Percentiles rank a stretch among this genome's conserved stretches.
phyloP scores from a whole-genome alignment of 1,140 invertebrate species.

The Halesus radiatus region DNA sequence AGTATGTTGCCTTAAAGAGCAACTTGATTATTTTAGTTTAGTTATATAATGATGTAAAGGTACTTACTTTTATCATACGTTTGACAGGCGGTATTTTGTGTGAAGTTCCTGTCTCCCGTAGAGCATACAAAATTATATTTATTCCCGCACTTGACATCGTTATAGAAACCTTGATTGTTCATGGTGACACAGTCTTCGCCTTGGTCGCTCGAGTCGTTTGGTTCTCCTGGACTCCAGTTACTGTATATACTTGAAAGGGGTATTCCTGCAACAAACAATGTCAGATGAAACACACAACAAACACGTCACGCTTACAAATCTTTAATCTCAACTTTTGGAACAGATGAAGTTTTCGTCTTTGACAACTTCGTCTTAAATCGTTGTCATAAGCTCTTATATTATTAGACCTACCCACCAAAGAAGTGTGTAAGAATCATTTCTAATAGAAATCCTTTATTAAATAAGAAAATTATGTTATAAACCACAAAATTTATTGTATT shows the following conservation, averaged over 20 bases:
- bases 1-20: too few relatives aligned
- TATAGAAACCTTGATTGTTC: neutral
- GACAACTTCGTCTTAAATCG: neutral
- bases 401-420: neutral
- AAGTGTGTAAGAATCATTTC: neutral
- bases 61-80: conserved; percentile 26
- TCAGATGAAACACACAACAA: neutral
- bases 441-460: neutral
- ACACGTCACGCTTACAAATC: neutral
- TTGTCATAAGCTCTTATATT: neutral
- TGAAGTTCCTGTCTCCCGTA: conserved; percentile 15
- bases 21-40: too few relatives aligned
- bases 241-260: conserved; percentile 11
- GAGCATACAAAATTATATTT: conserved; percentile 32
- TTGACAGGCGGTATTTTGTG: neutral
- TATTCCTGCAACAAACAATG: conserved; percentile 17
- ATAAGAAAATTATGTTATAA: too few relatives aligned
- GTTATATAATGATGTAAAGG: neutral
- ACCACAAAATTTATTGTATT: too few relatives aligned
- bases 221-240: conserved; percentile 41
- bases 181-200: conserved; percentile 46
- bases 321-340: neutral
- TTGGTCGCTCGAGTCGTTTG: conserved; percentile 36
- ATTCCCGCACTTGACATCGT: conserved; percentile 2
- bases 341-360: neutral